Evolutionary conservation across 2,113 vertebrate species (phyloP).

Genomic region (Arvicanthis niloticus): DNA sequence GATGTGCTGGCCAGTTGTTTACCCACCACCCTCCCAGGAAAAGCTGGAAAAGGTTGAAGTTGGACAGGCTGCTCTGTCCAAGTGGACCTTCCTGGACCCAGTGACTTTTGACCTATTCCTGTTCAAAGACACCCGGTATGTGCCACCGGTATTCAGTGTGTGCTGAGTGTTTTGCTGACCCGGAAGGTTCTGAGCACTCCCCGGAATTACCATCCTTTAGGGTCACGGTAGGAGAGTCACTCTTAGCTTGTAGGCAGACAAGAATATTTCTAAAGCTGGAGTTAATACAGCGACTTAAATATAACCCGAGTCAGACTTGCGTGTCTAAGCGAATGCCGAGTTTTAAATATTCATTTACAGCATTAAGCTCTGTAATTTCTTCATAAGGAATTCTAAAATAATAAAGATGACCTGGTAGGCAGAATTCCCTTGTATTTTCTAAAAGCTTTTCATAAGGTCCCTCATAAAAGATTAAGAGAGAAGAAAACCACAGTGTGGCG

Average conservation of each 20-base stretch:
- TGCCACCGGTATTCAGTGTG: background rate
- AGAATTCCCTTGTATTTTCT: constrained; percentile 80
- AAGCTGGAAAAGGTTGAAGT: fast-evolving
- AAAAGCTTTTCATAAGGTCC: constrained; percentile 82
- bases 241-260: background rate
- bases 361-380: constrained; percentile 79
- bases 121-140: background rate
- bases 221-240: background rate
- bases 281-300: background rate
- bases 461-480: constrained; percentile 83
- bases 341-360: constrained; percentile 74
- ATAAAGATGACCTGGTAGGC: constrained; percentile 82
- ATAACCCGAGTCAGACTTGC: constrained; percentile 30
- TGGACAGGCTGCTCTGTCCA: fast-evolving
- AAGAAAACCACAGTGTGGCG: constrained; percentile 80
- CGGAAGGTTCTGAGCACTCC: background rate
- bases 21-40: background rate
- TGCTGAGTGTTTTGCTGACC: background rate
- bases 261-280: constrained; percentile 11
- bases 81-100: background rate
- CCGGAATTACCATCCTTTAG: background rate
- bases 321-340: background rate
- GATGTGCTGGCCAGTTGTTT: background rate
- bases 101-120: background rate
- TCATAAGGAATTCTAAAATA: constrained; percentile 81